phyloP scores from a whole-genome alignment of 2,888 invertebrate genomes.

The Prostheceraeus crozeri region DNA sequence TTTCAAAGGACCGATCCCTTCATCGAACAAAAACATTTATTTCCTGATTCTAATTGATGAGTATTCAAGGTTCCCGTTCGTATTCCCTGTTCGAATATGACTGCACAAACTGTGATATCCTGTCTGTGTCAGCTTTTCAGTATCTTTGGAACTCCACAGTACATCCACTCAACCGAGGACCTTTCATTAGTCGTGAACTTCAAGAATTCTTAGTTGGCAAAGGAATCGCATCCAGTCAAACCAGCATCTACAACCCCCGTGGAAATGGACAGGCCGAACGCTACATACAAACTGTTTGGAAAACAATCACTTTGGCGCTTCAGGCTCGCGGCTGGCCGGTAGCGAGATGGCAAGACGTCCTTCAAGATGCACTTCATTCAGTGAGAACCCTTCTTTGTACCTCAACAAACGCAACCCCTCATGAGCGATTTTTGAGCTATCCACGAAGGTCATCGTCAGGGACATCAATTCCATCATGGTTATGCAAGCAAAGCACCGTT shows the following conservation, averaged over 20 bases:
- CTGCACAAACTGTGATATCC: slow-evolving; percentile 33
- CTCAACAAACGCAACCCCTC: slow-evolving; percentile 27
- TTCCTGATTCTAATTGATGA: slow-evolving; percentile 41
- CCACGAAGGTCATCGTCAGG: slow-evolving; percentile 19
- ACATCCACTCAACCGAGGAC: slow-evolving; percentile 39
- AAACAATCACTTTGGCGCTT: slow-evolving; percentile 30
- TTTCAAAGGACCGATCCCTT: slow-evolving; percentile 41
- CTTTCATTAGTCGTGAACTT: slow-evolving; percentile 42
- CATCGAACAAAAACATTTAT: slow-evolving; percentile 37
- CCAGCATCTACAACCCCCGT: slow-evolving; percentile 40
- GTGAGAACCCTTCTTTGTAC: slow-evolving; percentile 33
- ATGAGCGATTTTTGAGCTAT: slow-evolving; percentile 27
- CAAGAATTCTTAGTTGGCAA: slow-evolving; percentile 29
- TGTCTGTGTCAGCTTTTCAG: slow-evolving; percentile 38
- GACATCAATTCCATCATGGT: slow-evolving; percentile 13
- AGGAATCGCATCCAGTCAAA: slow-evolving; percentile 40
- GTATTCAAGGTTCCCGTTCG: slow-evolving; percentile 41
- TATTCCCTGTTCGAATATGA: slow-evolving; percentile 37
- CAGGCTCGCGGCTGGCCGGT: slow-evolving; percentile 4
- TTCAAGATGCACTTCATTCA: slow-evolving; percentile 29
- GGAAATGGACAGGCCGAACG: slow-evolving; percentile 36
- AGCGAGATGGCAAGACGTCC: slow-evolving; percentile 2
- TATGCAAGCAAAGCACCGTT: slow-evolving; percentile 20
- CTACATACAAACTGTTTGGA: slow-evolving; percentile 27
- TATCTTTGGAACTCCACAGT: slow-evolving; percentile 39